Evolutionary conservation across 2,113 vertebrate genomes (phyloP), one percentile per base, ranked within the genome.

Genomic region (Nothocercus julius): DNA sequence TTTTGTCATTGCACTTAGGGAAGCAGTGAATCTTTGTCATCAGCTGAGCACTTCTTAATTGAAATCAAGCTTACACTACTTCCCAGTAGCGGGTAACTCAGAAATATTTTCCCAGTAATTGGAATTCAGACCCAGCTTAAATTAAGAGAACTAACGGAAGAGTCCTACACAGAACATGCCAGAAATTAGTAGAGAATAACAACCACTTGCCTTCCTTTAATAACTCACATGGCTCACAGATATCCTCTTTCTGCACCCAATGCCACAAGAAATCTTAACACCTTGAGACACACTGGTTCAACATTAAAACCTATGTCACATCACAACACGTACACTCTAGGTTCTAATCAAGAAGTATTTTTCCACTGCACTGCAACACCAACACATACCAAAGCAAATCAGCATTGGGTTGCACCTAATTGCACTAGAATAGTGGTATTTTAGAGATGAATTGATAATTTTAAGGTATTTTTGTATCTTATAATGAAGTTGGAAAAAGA

Each of bases 401-500:
- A 70, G 36, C 24, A 79, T 40, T 1, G 5, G 77, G 13, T 5
- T 68, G 54, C 62, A 91, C 59, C 51, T 47, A 82, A 64, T 72
- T 49, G 34, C 1, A 1, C 58, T 27, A 72, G 42, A 24, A 59
- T 13, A 7, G 1, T 1, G 0, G 4, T 6, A 87, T 36, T 63
- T 90, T 54, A 76, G 7, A 69, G 75, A 20, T 28, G 2, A 89
- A 87, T 9, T 8, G 40, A 66, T 45, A 64, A 63, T 21, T 45
- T 63, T 10, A 4, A 20, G 40, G 77, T 40, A 81, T 32, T 59
- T 66, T 54, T 9, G 0, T 21, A 69, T 17, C 75, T 34, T 32
- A 42, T 21, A 74, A 49, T 11, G 8, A 85, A 59, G 45, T 13
- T 67, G 36, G 36, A 56, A 75, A 64, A 77, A 92, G 45, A 90